Conservation (phyloP, 2,797 vertebrate genomes). For the Poecile montanus region DNA sequence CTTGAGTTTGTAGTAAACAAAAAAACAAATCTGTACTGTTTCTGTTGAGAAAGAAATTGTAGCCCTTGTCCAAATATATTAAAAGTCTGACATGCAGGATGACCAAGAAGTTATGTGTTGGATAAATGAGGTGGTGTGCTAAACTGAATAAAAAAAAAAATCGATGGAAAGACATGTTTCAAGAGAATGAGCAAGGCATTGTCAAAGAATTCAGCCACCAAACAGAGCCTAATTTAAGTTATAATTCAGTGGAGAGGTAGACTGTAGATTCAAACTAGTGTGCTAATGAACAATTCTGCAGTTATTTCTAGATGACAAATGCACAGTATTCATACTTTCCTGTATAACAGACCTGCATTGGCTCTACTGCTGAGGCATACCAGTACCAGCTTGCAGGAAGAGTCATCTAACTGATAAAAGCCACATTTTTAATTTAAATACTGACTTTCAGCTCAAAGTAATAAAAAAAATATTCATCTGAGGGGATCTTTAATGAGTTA, state of each 20-base stretch:
- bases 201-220: conserved; percentile 12
- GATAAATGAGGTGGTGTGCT: not conserved
- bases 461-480: not conserved
- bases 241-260: not conserved
- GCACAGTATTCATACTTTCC: not conserved
- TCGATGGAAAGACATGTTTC: not conserved
- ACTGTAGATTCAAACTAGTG: not conserved
- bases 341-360: not conserved
- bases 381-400: not conserved
- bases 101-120: not conserved
- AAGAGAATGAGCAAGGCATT: not conserved
- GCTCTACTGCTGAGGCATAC: not conserved
- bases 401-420: not conserved
- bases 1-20: conserved; percentile 38
- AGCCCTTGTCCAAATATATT: conserved; percentile 16
- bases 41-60: conserved; percentile 8
- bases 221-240: not conserved
- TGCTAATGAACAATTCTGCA: conserved; percentile 23
- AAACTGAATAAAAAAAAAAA: not conserved
- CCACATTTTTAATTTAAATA: not conserved
- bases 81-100: not conserved
- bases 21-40: conserved; percentile 39
- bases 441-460: not conserved
- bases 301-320: not conserved
- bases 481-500: not conserved